A percentile compares a stretch with the other conserved stretches of the same genome.
phyloP scores from a whole-genome alignment of 2,113 vertebrate genomes.

The Guaruba guarouba region DNA sequence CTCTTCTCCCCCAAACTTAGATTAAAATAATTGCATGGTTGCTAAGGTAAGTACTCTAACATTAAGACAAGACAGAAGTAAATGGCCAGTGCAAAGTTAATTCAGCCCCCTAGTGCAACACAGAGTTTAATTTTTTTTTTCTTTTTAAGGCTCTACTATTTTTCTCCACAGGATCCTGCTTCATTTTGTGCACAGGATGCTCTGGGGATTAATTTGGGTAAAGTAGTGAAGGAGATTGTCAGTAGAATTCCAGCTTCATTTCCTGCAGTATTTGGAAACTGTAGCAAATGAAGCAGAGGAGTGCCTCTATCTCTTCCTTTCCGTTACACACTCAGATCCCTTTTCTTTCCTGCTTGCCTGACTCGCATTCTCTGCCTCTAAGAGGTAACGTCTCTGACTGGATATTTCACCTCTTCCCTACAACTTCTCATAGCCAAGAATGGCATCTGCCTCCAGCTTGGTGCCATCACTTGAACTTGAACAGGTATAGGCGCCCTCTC shows the following conservation, averaged over 20 bases:
- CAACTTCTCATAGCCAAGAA: not conserved
- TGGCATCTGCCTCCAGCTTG: not conserved
- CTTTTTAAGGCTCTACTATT: not conserved
- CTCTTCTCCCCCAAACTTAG: not conserved
- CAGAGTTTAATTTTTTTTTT: not conserved
- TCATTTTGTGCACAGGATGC: slow-evolving; percentile 14
- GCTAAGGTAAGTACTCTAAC: not conserved
- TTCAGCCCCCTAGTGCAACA: not conserved
- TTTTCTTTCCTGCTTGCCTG: not conserved
- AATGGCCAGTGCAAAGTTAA: not conserved
- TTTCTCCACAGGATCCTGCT: slow-evolving; percentile 4
- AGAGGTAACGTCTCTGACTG: not conserved
- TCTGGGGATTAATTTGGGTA: slow-evolving; percentile 55
- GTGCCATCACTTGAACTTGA: not conserved
- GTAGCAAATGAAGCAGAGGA: slow-evolving; percentile 20
- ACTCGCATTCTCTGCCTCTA: rapidly evolving
- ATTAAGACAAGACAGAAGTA: not conserved
- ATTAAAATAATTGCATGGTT: not conserved
- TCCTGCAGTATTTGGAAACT: slow-evolving; percentile 35
- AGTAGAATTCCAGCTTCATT: slow-evolving; percentile 46
- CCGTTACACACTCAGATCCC: not conserved
- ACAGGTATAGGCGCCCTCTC: not conserved
- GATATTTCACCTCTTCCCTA: not conserved
- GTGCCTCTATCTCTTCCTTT: not conserved
- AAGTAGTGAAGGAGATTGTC: slow-evolving; percentile 1